Percentiles rank a stretch among this genome's conserved stretches.
phyloP scores from a whole-genome alignment of 1,140 invertebrate genomes.

The Drosophila tsacasi region DNA sequence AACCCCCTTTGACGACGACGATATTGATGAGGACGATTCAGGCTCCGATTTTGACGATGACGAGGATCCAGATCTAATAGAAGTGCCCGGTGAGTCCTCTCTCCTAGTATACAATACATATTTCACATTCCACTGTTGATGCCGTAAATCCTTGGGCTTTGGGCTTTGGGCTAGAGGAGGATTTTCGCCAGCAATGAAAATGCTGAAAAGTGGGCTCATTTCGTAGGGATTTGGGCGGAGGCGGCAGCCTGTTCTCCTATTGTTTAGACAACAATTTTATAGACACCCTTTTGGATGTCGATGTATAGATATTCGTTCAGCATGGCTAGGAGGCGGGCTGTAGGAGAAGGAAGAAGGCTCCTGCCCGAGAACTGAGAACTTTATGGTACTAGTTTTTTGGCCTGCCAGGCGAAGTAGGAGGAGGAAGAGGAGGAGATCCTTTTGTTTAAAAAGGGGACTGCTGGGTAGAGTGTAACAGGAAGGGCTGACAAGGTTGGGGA shows the following conservation, averaged over 20 bases:
- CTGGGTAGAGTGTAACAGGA: not conserved
- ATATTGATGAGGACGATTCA: constrained; percentile 88
- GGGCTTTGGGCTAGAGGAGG: not conserved
- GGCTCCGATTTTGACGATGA: constrained; percentile 94
- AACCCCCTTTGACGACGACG: constrained; percentile 67
- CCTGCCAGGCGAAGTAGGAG: not conserved
- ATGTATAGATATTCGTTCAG: not conserved
- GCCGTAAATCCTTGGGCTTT: not conserved
- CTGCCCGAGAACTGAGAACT: constrained; percentile 10
- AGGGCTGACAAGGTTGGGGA: not conserved
- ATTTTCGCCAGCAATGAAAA: constrained; percentile 13
- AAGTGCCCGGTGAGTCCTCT: constrained; percentile 90
- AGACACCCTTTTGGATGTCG: constrained; percentile 10
- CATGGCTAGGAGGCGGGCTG: not conserved
- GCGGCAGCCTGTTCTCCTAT: constrained; percentile 11
- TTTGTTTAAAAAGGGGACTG: not conserved
- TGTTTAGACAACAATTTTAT: constrained; percentile 43
- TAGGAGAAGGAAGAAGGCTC: not conserved
- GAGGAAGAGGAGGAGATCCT: not conserved
- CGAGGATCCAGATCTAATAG: constrained; percentile 95
- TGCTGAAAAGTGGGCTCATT: constrained; percentile 26
- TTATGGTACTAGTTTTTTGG: constrained; percentile 25
- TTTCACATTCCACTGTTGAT: not conserved
- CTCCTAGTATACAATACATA: not conserved
- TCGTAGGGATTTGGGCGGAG: constrained; percentile 13